Evolutionary conservation across 2,888 invertebrate genomes (phyloP), one percentile per base, ranked within the genome.

Genomic region (Hanleya hanleyi): DNA sequence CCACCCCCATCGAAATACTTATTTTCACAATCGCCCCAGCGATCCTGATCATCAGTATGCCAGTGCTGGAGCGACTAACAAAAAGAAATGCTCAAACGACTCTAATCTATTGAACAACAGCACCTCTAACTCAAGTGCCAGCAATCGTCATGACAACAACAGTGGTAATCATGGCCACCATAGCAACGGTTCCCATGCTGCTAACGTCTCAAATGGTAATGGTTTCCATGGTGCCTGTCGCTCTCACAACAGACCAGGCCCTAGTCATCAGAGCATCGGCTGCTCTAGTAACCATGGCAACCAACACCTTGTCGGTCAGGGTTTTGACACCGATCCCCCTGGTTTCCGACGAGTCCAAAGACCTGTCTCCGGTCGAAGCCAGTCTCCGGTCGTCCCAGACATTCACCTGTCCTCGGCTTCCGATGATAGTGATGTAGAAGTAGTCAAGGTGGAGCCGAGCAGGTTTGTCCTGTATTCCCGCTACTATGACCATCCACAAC

Each of bases 391-490:
- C 32, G 67, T 82, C 15, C 77, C 80, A 7, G 83, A 83, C 62
- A 81, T 83, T 1, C 74, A 78, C 94, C 92, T 94, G 0, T 87
- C 90, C 1, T 93, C 93, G 18, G 88, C 87, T 6, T 88, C 90
- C 66, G 89, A 90, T 74, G 90, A 91, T 78, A 91, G 91, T 78
- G 91, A 91, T 70, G 90, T 92, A 68, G 92, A 92, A 82, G 91
- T 92, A 57, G 89, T 91, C 38, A 86, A 87, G 68, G 83, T 87
- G 15, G 86, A 86, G 73, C 81, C 82, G 29, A 57, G 32, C 57
- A 57, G 57, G 57, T 57, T 29, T 15, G 32, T n/a, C n/a, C n/a
- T n/a, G n/a, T n/a, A n/a, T n/a, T n/a, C n/a, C n/a, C n/a, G n/a
- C n/a, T n/a, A n/a, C n/a, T n/a, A n/a, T n/a, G n/a, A n/a, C n/a